A percentile compares a stretch with the other conserved stretches of the same genome.
These are phyloP conservation scores for Acleris emargana DNA, from an alignment of 2,888 invertebrate species.

Conservation along the genomic window DNA sequence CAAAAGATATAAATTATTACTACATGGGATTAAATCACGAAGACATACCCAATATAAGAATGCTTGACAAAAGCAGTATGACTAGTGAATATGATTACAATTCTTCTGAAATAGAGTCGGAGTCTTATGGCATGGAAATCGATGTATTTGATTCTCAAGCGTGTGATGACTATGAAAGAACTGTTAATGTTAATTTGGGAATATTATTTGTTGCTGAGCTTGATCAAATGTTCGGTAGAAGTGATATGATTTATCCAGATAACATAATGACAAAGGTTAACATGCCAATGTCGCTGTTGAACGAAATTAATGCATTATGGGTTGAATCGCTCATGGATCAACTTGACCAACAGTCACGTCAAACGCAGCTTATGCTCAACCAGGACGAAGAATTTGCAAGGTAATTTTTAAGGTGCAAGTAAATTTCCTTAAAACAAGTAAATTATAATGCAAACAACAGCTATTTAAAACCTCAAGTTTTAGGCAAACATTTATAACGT, in stretches of 20 bases:
- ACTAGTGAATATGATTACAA: conserved; percentile 54
- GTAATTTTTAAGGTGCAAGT: too few relatives aligned
- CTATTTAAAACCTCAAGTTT: not conserved
- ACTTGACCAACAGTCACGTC: conserved; percentile 84
- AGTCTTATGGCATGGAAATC: conserved; percentile 34
- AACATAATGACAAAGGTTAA: conserved; percentile 85
- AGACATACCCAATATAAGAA: conserved; percentile 63
- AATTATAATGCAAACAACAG: not conserved
- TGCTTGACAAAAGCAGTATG: conserved; percentile 70
- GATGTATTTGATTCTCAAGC: conserved; percentile 52
- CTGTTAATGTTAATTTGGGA: conserved; percentile 83
- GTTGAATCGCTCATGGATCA: conserved; percentile 88
- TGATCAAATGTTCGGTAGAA: conserved; percentile 84
- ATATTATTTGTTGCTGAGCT: conserved; percentile 85
- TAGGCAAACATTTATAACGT: not conserved
- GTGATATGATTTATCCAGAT: conserved; percentile 75
- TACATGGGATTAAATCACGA: conserved; percentile 48
- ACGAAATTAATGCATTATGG: conserved; percentile 88
- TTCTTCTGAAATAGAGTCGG: conserved; percentile 40
- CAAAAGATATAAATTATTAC: conserved; percentile 65
- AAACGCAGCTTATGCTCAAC: conserved; percentile 80
- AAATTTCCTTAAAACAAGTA: too few relatives aligned
- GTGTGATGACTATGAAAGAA: conserved; percentile 52
- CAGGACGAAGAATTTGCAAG: conserved; percentile 89
- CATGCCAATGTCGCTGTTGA: conserved; percentile 85